Base-by-base conservation (phyloP, 2,888 invertebrate species). In the Zaprionus obscuricornis region DNA sequence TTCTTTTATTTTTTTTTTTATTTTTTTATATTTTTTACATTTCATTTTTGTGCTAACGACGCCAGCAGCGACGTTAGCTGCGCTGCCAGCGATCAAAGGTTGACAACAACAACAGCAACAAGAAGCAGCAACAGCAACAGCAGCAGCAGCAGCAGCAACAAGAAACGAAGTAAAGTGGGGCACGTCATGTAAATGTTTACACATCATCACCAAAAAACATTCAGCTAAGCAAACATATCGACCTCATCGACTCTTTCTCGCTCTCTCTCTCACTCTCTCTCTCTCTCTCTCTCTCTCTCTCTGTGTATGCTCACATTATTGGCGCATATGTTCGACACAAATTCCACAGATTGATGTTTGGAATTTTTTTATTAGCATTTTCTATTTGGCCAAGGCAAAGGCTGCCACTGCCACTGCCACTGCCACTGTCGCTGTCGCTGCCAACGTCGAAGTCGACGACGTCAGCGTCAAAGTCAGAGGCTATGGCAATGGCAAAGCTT, bases 311-410 rank as follows among this genome's bases (percentile, higher is more conserved):
- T 45, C 64, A 75, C 81, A 83, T 81, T 81, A 81, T 81, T 81
- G 81, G 84, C 85, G 81, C 81, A 81, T 81, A 81, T 81, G 81
- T 79, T 81, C 66, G 71, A 76, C 81, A 84, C 81, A 82, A 85
- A 82, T 82, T 82, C 82, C 82, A 85, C 82, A 82, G 86, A 82
- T 86, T 82, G 82, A 82, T 82, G 82, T 77, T n/a, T 84, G 86
- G 86, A 86, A 82, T 86, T 86, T 82, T 82, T 82, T 84, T 82
- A 84, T 86, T 82, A 86, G 86, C 82, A 84, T 85, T 85, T n/a
- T 85, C 81, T 85, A 78, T 79, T 85, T 82, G 56, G 24, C 27
- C 54, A 50, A 36, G 26, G 22, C 36, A 24, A 34, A 16, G 29
- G 24, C 40, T 39, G 37, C 45, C 52, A 43, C 42, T 11, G 8